Evolutionary conservation across 2,888 invertebrate species (phyloP), one percentile per base, ranked within the genome.

Genomic region (Sinentomon sp.): DNA sequence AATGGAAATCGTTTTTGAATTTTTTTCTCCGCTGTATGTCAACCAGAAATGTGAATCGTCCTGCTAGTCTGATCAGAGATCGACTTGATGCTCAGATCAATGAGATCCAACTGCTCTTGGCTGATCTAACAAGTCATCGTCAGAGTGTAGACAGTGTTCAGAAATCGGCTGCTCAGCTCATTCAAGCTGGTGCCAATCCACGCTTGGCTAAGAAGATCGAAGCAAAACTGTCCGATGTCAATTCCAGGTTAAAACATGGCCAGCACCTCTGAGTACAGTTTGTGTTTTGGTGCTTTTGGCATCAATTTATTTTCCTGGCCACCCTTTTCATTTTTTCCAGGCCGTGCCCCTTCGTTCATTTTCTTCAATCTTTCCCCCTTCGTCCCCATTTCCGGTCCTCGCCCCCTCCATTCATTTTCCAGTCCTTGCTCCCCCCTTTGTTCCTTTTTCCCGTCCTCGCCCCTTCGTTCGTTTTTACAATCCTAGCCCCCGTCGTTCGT

Each of bases 181-280:
- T 85, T 17, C 57, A 64, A 2, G 71, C 68, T 27, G 72, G 78
- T 0, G 73, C 73, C 43, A 85, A 85, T 53, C 69, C 74, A 0
- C 62, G 82, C 22, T 70, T 83, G 35, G 82, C 83, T 1, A 82
- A 78, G 55, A 77, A 80, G 45, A 68, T 87, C 35, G 83, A 87
- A 50, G 65, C 68, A 34, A 73, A 85, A 45, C 61, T 87, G n/a
- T 72, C 73, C 42, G 85, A 87, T 46, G 74, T 87, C 2, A 74
- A 73, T 37, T 47, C 53, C 16, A 48, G 48, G 48, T 47, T 28
- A 34, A 18, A n/a, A 13, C 3, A 16, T 12, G n/a, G n/a, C n/a
- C n/a, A n/a, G n/a, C n/a, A n/a, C n/a, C n/a, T n/a, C n/a, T n/a
- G n/a, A n/a, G n/a, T n/a, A n/a, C n/a, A n/a, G n/a, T n/a, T n/a